Evolutionary conservation across 2,797 vertebrate species (phyloP), one percentile per base, ranked within the genome.

Genomic region (Geotrypetes seraphini): DNA sequence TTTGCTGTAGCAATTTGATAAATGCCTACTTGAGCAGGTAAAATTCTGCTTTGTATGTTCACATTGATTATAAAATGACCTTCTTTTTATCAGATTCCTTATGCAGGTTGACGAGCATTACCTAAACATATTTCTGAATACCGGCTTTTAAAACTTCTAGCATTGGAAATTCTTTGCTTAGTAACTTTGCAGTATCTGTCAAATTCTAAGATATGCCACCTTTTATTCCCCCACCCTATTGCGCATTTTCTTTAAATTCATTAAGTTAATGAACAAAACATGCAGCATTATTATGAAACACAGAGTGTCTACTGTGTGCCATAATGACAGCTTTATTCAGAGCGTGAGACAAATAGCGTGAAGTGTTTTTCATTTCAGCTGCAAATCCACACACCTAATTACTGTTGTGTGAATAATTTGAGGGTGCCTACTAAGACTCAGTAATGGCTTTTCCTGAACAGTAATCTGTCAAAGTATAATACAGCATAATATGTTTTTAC

Each of bases 401-500:
- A 45, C 22, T 38, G 20, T 42, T 56, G 25, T 53, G 45, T 48
- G 45, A 46, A 36, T 46, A 42, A 49, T 50, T 46, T 57, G 32
- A 34, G 37, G 43, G 20, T 34, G 19, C 33, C 38, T 56, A 30
- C 36, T 16, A 42, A 45, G 30, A 33, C n/a, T 54, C 49, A 33
- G 13, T 48, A 43, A 39, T 37, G 43, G 33, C 17, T 53, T 26
- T 38, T 32, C 36, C 19, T 28, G 21, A 42, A 44, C 39, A 10
- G 22, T 49, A 36, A 31, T 43, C 50, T 55, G 32, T 53, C 40
- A 57, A 31, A 31, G 13, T 33, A 31, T 41, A 48, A 43, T 39
- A 22, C 18, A 25, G 16, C 15, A 29, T 45, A 43, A 44, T 56
- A 33, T 59, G 42, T 50, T 62, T 61, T 59, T 52, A 52, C 27